A percentile compares a stretch with the other conserved stretches of the same genome.
Evolutionary conservation across 2,113 vertebrate species (phyloP).

Genomic region (Oplegnathus fasciatus): DNA sequence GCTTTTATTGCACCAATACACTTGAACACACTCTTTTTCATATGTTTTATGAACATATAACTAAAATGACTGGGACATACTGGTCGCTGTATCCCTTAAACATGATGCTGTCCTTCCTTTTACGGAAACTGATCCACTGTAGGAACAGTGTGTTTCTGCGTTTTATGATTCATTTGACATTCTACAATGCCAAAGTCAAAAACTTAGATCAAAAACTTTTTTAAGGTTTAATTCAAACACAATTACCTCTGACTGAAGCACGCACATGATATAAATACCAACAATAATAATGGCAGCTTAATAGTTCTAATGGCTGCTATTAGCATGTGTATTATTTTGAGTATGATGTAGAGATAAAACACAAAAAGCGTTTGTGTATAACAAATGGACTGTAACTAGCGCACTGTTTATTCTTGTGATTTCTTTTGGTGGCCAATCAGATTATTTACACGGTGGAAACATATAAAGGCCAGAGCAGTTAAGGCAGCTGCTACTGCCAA

Average conservation of each 20-base stretch:
- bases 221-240: slow-evolving; percentile 50
- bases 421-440: slow-evolving; percentile 83
- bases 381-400: slow-evolving; percentile 84
- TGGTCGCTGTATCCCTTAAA: not conserved
- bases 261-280: slow-evolving; percentile 70
- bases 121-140: not conserved
- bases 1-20: slow-evolving; percentile 42
- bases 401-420: slow-evolving; percentile 75
- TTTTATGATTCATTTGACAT: slow-evolving; percentile 10
- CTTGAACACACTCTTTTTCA: slow-evolving; percentile 31
- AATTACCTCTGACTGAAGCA: slow-evolving; percentile 68
- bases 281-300: slow-evolving; percentile 78
- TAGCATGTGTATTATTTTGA: slow-evolving; percentile 78
- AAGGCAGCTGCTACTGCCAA: slow-evolving; percentile 79
- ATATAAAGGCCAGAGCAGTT: slow-evolving; percentile 80
- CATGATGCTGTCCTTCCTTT: slow-evolving; percentile 1
- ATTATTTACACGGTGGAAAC: slow-evolving; percentile 81
- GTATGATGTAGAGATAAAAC: slow-evolving; percentile 71
- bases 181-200: slow-evolving; percentile 21
- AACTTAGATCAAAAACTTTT: slow-evolving; percentile 45
- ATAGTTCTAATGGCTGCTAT: slow-evolving; percentile 78
- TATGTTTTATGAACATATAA: slow-evolving; percentile 26
- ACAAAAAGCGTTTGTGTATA: slow-evolving; percentile 79
- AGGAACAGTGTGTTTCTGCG: not conserved
- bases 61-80: not conserved